Percentiles rank a stretch among this genome's conserved stretches.
These are phyloP conservation scores for Todiramphus chloris DNA, from an alignment of 2,113 vertebrate species.

Conservation along the genomic window DNA sequence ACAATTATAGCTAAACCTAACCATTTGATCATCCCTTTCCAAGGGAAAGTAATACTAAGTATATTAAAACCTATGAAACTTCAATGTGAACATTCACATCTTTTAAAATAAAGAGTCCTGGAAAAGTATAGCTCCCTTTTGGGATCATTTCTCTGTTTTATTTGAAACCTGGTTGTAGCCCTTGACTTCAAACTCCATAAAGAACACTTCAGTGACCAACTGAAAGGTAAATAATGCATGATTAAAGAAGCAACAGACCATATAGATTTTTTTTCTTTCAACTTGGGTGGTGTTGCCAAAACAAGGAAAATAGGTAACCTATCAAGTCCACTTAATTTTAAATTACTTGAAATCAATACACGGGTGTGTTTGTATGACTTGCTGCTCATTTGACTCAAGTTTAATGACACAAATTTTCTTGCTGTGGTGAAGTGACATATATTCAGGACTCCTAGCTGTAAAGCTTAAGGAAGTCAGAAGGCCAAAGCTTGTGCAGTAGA, in stretches of 20 bases:
- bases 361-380: neutral
- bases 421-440: neutral
- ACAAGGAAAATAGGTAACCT: neutral
- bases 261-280: neutral
- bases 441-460: neutral
- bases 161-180: neutral
- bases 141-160: neutral
- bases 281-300: neutral
- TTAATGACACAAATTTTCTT: neutral
- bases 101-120: neutral
- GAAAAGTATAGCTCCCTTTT: neutral
- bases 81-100: neutral
- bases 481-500: neutral
- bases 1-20: neutral
- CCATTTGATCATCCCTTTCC: neutral
- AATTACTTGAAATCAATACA: neutral
- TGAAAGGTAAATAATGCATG: neutral
- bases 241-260: neutral
- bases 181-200: neutral
- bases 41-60: neutral
- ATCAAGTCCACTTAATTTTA: neutral
- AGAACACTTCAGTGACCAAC: neutral
- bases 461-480: conserved; percentile 15
- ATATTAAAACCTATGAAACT: neutral
- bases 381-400: neutral